These are phyloP conservation scores for Cantharis lateralis DNA, from an alignment of 2,888 invertebrate genomes.

Conservation along the genomic window DNA sequence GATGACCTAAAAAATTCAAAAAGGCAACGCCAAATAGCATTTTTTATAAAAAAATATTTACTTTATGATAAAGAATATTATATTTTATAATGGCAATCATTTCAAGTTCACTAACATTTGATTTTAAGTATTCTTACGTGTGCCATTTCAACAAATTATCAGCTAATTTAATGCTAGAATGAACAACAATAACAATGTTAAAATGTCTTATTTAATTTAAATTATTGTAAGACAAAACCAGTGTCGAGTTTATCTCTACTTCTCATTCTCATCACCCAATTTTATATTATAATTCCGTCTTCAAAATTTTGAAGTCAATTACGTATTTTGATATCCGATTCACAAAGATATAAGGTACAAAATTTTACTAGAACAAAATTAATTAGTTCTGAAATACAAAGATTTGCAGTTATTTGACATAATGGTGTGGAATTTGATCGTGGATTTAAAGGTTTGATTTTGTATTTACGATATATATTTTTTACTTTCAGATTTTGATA, in stretches of 20 bases:
- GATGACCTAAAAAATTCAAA: background rate
- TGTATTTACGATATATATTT: no score
- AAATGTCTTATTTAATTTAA: background rate
- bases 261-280: background rate
- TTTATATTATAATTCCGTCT: no score
- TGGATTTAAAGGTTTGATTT: no score
- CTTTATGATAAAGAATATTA: background rate
- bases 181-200: background rate
- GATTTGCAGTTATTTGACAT: background rate
- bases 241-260: background rate
- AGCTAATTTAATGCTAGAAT: background rate
- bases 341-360: background rate
- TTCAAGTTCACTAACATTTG: background rate
- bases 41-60: background rate
- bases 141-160: background rate
- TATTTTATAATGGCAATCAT: background rate
- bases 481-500: no score
- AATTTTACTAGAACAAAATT: background rate
- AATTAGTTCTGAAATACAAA: background rate
- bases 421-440: background rate
- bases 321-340: background rate
- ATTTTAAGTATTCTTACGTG: background rate
- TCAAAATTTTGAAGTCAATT: background rate
- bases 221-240: background rate
- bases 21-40: background rate